Conservation (phyloP, 1,140 invertebrate genomes). For the Trichoplusia ni region DNA sequence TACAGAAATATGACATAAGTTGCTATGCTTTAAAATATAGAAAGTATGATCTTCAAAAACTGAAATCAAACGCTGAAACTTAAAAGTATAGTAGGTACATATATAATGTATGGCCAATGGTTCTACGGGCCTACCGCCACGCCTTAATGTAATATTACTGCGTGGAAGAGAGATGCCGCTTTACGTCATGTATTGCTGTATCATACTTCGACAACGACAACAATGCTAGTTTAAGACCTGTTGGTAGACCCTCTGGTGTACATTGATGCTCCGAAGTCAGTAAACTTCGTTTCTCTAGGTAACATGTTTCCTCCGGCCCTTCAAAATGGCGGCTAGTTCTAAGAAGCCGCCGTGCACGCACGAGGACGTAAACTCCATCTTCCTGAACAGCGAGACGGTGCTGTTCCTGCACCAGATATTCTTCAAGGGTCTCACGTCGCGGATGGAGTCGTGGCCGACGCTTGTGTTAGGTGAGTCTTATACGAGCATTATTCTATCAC, state of each 20-base stretch:
- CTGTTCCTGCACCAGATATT: conserved; percentile 98
- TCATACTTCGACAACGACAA: too few species aligned
- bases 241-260: not conserved
- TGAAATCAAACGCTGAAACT: too few species aligned
- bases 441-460: conserved; percentile 96
- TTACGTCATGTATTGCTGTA: too few species aligned
- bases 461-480: conserved; percentile 88
- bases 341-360: conserved; percentile 96
- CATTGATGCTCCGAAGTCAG: too few species aligned
- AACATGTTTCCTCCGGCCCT: conserved; percentile 94
- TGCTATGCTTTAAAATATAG: too few species aligned
- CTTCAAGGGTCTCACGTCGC: conserved; percentile 94
- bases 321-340: conserved; percentile 96
- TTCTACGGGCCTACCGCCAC: not conserved
- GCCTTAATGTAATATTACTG: not conserved
- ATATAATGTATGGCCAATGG: too few species aligned
- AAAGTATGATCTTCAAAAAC: too few species aligned
- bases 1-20: too few species aligned
- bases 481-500: not conserved
- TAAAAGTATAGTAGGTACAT: too few species aligned
- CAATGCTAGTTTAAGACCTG: too few species aligned
- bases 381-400: conserved; percentile 96
- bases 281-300: conserved; percentile 82
- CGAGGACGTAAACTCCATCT: conserved; percentile 97
- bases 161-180: too few species aligned